Base-by-base conservation (phyloP, 2,888 invertebrate species). In the Ectemnius lituratus region DNA sequence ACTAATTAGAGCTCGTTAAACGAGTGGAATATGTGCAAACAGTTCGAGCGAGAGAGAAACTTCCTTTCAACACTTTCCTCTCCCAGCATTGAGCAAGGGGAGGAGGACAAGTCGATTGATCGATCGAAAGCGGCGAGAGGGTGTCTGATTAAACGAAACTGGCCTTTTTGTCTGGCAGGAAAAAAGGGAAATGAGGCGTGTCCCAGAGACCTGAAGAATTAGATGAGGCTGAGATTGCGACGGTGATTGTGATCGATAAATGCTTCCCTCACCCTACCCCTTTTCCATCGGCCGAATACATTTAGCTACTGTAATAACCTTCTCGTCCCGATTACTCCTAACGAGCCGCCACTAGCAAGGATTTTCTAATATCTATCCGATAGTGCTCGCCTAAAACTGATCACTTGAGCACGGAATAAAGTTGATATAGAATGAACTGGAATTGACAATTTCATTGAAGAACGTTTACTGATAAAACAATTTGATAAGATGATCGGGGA, bases 81-180 rank as follows among this genome's bases (percentile, higher is more conserved):
- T 49, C n/a, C 2, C 16, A 13, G 11, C 16, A 27, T 52, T 46
- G 20, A 57, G 16, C 13, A n/a, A 6, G 23, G 8, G 52, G 20
- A 37, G 52, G 20, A 28, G 23, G 61, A 61, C 58, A 23, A 59
- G 20, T 23, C 37, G 27, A 65, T 66, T 52, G 65, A 70, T 61
- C 65, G 65, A 73, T 59, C 16, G 4, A 6, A 61, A 16, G 28
- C 46, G 18, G 57, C 46, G 45, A 68, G 18, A 27, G 45, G 37
- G 45, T 37, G 37, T 37, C 62, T 20, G 68, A 75, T 73, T 75
- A 75, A 72, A 68, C 62, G 67, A 56, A 46, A 62, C 27, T 47
- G 28, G 37, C 59, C 28, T 65, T 66, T 68, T 72, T 62, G 58
- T 58, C 45, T 37, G n/a, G 8, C 47, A 6, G 18, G 16, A 56